Base-by-base conservation (phyloP, 2,888 invertebrate genomes). In the Cephus rjabovi region DNA sequence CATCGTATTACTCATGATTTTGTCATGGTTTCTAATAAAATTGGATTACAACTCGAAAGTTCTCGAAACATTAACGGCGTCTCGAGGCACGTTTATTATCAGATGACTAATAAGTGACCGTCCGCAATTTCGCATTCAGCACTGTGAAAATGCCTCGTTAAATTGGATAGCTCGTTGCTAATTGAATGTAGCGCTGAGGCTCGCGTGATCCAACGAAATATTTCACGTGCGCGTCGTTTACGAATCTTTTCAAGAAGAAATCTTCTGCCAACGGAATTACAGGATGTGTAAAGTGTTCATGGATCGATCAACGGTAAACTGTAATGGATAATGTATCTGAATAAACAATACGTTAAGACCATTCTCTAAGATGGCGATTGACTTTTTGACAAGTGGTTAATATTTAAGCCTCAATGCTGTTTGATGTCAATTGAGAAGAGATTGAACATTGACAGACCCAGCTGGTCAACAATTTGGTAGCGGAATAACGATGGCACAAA, bases 391-490 rank as follows among this genome's bases (percentile, higher is more conserved):
- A 2, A 40, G 23, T 40, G 40, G 0, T 23, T 23, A 15, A 15
- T 40, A 40, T 23, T 23, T 40, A 56, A 56, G 56, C 2, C 23
- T 1, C 56, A 56, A 56, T 56, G 56, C 23, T 23, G 40, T 23
- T 23, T 6, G 40, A 56, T 56, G 23, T 23, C 34, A 30, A 71
- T 30, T 30, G 71, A 30, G 15, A 71, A 71, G 15, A 33, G 71
- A 34, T 34, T 33, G 30, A 34, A 31, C 23, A 15, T 71, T 74
- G 35, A 23, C 35, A n/a, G 35, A 15, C 35, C 74, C 12, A 34
- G 23, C 30, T 12, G 35, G 74, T 35, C 23, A 34, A 74, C 12
- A 74, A 74, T 35, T 74, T 74, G 74, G 74, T 34, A 74, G 35
- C 35, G 34, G 37, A 30, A 30, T 74, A 35, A 34, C 11, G n/a